A percentile compares a stretch with the other conserved stretches of the same genome.
Conservation (phyloP, 2,797 vertebrate genomes). For the Novumbra hubbsi region DNA sequence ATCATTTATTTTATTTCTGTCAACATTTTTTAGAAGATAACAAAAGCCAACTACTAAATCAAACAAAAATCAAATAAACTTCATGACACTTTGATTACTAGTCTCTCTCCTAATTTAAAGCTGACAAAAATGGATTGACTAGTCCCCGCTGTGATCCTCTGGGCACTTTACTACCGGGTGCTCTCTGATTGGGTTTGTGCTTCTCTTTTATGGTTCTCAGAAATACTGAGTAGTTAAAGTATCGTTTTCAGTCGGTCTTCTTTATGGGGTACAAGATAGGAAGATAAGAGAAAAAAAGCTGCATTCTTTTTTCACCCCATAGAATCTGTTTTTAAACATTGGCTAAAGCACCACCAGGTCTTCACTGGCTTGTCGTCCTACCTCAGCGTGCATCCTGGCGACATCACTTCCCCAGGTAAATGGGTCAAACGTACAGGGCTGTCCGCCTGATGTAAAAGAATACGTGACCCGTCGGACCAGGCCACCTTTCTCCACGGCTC, state of each 20-base stretch:
- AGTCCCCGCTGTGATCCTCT: neutral
- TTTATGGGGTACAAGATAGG: neutral
- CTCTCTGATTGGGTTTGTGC: conserved; percentile 3
- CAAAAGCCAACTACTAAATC: conserved; percentile 11
- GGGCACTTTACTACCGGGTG: neutral
- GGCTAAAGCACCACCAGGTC: no score
- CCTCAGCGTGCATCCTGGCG: no score
- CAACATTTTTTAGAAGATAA: conserved; percentile 7
- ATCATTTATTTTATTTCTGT: conserved; percentile 4
- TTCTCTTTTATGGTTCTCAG: conserved; percentile 10
- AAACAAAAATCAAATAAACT: conserved; percentile 8
- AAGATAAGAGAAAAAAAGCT: neutral
- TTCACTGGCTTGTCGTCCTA: no score
- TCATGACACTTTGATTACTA: neutral
- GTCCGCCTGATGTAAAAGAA: no score
- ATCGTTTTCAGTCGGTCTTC: conserved; percentile 6
- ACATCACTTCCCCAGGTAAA: no score
- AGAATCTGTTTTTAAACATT: no score
- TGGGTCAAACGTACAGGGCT: no score
- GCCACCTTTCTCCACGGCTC: no score
- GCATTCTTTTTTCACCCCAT: no score
- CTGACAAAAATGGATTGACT: conserved; percentile 4
- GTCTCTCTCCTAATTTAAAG: conserved; percentile 1
- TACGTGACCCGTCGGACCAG: no score
- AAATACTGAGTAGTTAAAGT: conserved; percentile 2